Conservation (phyloP, 2,888 invertebrate genomes). For the Lycia hirtaria region DNA sequence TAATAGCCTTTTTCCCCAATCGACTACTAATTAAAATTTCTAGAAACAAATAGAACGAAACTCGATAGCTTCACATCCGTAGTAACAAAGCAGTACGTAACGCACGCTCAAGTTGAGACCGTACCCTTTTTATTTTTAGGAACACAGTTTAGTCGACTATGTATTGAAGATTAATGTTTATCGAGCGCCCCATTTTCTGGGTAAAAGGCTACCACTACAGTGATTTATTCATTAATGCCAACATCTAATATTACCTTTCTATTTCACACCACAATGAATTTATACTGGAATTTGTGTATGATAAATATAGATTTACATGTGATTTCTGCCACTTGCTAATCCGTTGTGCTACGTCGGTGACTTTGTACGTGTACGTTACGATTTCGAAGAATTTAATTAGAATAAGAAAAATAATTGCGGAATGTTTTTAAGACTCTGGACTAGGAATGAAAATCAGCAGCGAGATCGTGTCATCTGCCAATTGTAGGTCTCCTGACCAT, state of each 20-base stretch:
- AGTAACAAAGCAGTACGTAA: slow-evolving; percentile 45
- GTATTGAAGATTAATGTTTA: slow-evolving; percentile 72
- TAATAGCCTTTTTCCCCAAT: too few relatives aligned
- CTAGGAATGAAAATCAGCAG: too few relatives aligned
- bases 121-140: slow-evolving; percentile 65
- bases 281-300: neutral
- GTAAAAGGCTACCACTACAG: slow-evolving; percentile 51
- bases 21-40: neutral
- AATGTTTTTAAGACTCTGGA: too few relatives aligned
- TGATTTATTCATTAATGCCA: slow-evolving; percentile 58
- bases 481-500: too few relatives aligned
- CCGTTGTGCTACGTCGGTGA: too few relatives aligned
- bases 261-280: neutral
- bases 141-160: slow-evolving; percentile 69
- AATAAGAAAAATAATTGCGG: too few relatives aligned
- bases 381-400: too few relatives aligned
- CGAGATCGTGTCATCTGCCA: too few relatives aligned
- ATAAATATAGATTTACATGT: neutral
- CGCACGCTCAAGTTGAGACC: slow-evolving; percentile 62
- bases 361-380: too few relatives aligned
- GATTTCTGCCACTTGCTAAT: too few relatives aligned
- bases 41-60: slow-evolving; percentile 5
- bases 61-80: slow-evolving; percentile 27
- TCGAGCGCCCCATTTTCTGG: slow-evolving; percentile 61
- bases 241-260: slow-evolving; percentile 22